Conservation (phyloP, 2,113 vertebrate genomes). For the Sula dactylatra region DNA sequence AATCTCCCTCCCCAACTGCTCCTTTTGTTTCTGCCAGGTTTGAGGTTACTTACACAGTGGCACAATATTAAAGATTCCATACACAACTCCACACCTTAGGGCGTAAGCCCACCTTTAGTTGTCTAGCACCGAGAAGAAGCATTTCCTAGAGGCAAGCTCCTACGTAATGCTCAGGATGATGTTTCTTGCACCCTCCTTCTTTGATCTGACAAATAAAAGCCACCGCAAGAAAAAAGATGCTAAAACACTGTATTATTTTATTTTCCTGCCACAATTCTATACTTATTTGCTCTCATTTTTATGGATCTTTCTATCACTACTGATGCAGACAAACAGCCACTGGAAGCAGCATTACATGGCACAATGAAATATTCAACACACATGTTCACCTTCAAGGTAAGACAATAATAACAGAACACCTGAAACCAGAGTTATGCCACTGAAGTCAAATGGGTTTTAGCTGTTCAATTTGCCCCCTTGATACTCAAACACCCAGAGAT, state of each 20-base stretch:
- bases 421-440: not conserved
- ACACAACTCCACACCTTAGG: not conserved
- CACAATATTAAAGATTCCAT: not conserved
- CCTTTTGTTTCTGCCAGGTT: not conserved
- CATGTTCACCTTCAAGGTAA: not conserved
- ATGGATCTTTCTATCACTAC: not conserved
- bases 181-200: not conserved
- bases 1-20: not conserved
- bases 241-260: not conserved
- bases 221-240: not conserved
- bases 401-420: not conserved
- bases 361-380: not conserved
- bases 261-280: not conserved
- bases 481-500: not conserved
- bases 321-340: not conserved
- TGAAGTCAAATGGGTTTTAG: not conserved
- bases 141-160: not conserved
- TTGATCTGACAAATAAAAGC: constrained; percentile 21
- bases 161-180: not conserved
- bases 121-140: not conserved
- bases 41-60: not conserved
- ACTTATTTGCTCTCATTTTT: not conserved
- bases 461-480: not conserved
- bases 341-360: not conserved
- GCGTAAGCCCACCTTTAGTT: not conserved